Conservation (phyloP, 92 coral and sea anemone species). For the Epizoanthus rinbou region DNA sequence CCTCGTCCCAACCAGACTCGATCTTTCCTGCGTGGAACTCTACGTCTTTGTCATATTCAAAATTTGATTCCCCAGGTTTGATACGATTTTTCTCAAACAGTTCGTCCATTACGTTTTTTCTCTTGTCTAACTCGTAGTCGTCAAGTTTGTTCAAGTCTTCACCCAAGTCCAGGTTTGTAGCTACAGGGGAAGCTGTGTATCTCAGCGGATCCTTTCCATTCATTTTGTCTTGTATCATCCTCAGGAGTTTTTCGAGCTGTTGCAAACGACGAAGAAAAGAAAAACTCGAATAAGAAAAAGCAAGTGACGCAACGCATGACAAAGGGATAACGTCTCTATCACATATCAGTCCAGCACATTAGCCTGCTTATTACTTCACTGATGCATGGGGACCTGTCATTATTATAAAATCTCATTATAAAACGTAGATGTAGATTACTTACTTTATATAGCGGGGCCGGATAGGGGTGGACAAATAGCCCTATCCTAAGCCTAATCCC, state of each 20-base stretch:
- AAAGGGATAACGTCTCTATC: no score
- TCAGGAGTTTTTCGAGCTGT: constrained; percentile 79
- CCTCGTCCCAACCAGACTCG: constrained; percentile 97
- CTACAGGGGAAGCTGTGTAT: constrained; percentile 29
- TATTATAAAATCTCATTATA: no score
- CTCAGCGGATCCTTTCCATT: constrained; percentile 64
- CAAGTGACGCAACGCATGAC: no score
- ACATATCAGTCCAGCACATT: no score
- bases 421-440: no score
- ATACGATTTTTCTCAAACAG: constrained; percentile 84
- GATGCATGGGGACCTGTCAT: no score
- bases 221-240: constrained; percentile 85
- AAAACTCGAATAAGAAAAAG: not conserved
- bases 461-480: no score
- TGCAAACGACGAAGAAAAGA: constrained; percentile 1
- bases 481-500: no score
- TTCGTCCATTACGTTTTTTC: constrained; percentile 89
- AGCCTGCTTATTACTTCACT: no score
- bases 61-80: constrained; percentile 83
- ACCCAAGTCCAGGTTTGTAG: constrained; percentile 42
- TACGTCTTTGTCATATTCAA: constrained; percentile 90
- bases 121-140: constrained; percentile 68
- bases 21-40: constrained; percentile 81
- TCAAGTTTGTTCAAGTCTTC: constrained; percentile 86
- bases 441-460: no score